phyloP scores from a whole-genome alignment of 2,888 invertebrate genomes.

The Nomada flava region DNA sequence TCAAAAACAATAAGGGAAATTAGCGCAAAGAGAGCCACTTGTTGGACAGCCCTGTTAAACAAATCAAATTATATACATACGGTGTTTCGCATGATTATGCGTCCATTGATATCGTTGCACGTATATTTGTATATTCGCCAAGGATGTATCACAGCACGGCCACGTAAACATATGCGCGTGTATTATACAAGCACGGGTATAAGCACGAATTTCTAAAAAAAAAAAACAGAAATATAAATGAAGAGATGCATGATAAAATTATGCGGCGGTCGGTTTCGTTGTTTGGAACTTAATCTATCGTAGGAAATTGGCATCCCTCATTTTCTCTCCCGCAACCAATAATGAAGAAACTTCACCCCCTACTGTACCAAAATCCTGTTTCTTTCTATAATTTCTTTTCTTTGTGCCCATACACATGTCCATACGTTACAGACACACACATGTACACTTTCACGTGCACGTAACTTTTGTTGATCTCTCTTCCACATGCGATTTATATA shows the following conservation, averaged over 20 bases:
- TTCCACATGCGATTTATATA: constrained; percentile 21
- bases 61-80: background rate
- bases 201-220: background rate
- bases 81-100: background rate
- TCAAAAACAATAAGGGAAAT: background rate
- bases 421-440: background rate
- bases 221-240: constrained; percentile 11
- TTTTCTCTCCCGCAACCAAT: constrained; percentile 6
- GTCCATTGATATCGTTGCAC: constrained; percentile 43
- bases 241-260: constrained; percentile 68
- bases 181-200: constrained; percentile 32
- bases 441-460: constrained; percentile 40
- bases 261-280: constrained; percentile 70
- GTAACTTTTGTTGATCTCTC: constrained; percentile 34
- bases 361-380: background rate
- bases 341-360: constrained; percentile 6
- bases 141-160: constrained; percentile 57
- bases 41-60: constrained; percentile 19
- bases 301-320: constrained; percentile 41
- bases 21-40: background rate
- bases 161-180: constrained; percentile 23
- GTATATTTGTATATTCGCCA: constrained; percentile 22
- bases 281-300: constrained; percentile 74
- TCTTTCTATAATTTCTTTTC: background rate
- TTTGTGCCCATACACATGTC: background rate